Conservation (phyloP, 1,140 invertebrate genomes). For the Saxidomus purpurata region DNA sequence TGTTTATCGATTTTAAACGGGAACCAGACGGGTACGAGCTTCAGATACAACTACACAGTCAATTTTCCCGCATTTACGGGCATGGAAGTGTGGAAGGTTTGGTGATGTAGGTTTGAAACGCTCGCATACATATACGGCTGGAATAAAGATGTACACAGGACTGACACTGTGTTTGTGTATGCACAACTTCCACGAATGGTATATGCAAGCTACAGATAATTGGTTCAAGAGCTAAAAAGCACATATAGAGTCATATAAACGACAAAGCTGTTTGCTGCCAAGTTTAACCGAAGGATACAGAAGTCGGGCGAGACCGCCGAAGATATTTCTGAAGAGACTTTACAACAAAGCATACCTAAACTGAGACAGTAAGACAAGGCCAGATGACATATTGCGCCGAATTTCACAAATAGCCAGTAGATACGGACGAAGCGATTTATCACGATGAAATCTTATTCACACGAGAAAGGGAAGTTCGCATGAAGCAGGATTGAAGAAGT, state of each 20-base stretch:
- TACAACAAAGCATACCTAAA: not conserved
- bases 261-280: not conserved
- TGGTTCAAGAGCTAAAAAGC: not conserved
- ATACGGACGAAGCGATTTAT: not conserved
- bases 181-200: not conserved
- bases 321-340: not conserved
- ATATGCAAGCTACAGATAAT: not conserved
- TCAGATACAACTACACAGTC: not conserved
- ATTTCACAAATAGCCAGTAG: not conserved
- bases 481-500: not conserved
- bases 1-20: too few species aligned
- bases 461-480: not conserved
- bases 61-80: not conserved
- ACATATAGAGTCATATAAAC: not conserved
- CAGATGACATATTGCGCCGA: not conserved
- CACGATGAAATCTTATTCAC: not conserved
- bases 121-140: not conserved
- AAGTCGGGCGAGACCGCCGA: not conserved
- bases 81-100: slow-evolving; percentile 39
- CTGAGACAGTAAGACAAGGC: not conserved
- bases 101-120: slow-evolving; percentile 8
- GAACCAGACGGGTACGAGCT: not conserved
- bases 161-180: not conserved
- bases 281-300: not conserved
- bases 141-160: slow-evolving; percentile 5